Evolutionary conservation across 53 echinoderm and acorn worm species (phyloP).

Genomic region (Holothuria leucospilota): DNA sequence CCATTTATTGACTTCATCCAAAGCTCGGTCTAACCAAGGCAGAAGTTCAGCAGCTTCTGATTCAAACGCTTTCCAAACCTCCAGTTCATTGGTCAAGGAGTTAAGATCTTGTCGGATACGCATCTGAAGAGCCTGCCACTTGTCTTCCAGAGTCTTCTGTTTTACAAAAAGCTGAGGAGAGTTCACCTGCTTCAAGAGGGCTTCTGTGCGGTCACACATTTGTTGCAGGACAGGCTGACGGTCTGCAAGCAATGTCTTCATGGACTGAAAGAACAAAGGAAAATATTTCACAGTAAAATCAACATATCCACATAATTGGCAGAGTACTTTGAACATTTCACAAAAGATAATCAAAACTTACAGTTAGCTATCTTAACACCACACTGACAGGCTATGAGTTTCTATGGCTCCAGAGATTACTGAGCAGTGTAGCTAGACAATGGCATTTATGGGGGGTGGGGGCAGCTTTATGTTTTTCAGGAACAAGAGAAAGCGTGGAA

Average conservation of each 20-base stretch:
- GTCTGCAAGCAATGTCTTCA: slow-evolving; percentile 80
- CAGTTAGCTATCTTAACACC: too few species aligned
- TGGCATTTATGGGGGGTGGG: too few species aligned
- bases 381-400: too few species aligned
- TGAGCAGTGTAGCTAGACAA: too few species aligned
- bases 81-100: slow-evolving; percentile 72
- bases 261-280: slow-evolving; percentile 64
- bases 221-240: slow-evolving; percentile 80
- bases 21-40: slow-evolving; percentile 76
- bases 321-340: too few species aligned
- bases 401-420: too few species aligned
- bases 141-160: slow-evolving; percentile 74
- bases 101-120: slow-evolving; percentile 80
- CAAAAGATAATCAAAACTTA: too few species aligned
- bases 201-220: slow-evolving; percentile 62
- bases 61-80: slow-evolving; percentile 91
- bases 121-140: slow-evolving; percentile 80
- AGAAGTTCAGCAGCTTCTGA: slow-evolving; percentile 68
- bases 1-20: slow-evolving; percentile 66
- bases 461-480: too few species aligned
- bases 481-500: too few species aligned
- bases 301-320: neutral
- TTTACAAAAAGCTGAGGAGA: slow-evolving; percentile 75
- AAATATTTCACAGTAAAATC: neutral
- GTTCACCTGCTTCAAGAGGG: slow-evolving; percentile 69